phyloP scores from a whole-genome alignment of 2,113 vertebrate species.

The Heptranchias perlo region DNA sequence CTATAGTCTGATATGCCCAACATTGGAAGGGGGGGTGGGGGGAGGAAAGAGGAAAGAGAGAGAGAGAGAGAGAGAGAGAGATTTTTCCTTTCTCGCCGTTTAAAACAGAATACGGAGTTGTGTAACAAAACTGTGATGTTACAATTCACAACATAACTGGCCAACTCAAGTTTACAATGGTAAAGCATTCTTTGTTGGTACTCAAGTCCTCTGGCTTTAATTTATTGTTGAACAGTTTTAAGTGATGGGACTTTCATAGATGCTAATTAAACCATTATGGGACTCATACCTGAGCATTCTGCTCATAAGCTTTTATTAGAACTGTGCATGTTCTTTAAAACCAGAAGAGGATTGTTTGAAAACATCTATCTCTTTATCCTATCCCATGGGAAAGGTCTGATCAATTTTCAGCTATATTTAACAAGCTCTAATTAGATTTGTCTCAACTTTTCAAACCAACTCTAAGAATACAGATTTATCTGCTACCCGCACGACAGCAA shows the following conservation, averaged over 20 bases:
- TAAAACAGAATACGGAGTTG: too few relatives aligned
- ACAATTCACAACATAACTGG: background rate
- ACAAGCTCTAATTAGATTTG: conserved; percentile 61
- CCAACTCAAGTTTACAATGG: background rate
- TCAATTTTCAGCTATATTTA: conserved; percentile 51
- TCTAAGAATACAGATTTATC: conserved; percentile 60
- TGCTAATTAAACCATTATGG: background rate
- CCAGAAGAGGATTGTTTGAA: background rate
- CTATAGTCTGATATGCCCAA: too few relatives aligned
- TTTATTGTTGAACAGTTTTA: background rate
- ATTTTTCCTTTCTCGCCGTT: too few relatives aligned
- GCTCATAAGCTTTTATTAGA: background rate
- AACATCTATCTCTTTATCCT: background rate
- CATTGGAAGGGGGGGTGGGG: too few relatives aligned
- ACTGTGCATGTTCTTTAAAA: conserved; percentile 1
- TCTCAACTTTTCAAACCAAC: conserved; percentile 48
- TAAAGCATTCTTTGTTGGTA: background rate
- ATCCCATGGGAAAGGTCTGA: conserved; percentile 39
- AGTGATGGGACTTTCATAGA: background rate
- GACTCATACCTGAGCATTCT: background rate
- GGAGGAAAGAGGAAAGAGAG: too few relatives aligned
- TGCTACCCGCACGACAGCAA: conserved; percentile 48
- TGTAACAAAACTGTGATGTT: background rate
- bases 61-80: too few relatives aligned
- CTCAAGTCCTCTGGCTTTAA: background rate